A percentile compares a stretch with the other conserved stretches of the same genome.
Evolutionary conservation across 2,888 invertebrate species (phyloP).

Genomic region (Caprella mutica): DNA sequence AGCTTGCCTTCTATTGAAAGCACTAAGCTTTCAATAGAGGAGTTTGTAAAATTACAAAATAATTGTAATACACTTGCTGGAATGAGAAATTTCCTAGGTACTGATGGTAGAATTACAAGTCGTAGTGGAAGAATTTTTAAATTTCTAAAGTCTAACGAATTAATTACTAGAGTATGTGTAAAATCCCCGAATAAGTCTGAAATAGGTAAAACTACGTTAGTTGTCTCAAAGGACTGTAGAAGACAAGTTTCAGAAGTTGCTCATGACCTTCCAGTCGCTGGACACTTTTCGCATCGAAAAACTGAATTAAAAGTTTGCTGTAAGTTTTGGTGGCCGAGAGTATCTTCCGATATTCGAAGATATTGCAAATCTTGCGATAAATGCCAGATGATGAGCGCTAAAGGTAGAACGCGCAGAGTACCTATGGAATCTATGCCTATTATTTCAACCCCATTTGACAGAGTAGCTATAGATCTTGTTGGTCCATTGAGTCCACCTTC

Average conservation of each 20-base stretch:
- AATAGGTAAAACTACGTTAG: not conserved
- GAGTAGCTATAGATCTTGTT: constrained; percentile 9
- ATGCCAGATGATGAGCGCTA: not conserved
- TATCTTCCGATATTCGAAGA: not conserved
- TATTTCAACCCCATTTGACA: not conserved
- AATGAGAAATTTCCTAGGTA: not conserved
- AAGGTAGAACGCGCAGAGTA: not conserved
- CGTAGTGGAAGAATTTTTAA: not conserved
- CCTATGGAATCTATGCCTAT: not conserved
- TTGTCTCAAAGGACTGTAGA: not conserved
- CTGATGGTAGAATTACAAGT: not conserved
- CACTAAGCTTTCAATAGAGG: not conserved
- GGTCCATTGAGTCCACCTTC: constrained; percentile 7
- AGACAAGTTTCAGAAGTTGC: not conserved
- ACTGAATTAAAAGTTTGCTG: not conserved
- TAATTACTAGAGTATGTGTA: not conserved
- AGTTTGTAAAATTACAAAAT: not conserved
- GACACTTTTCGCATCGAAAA: constrained; percentile 12
- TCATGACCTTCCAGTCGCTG: not conserved
- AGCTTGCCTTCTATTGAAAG: not conserved
- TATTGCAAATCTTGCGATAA: constrained; percentile 4
- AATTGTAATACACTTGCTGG: not conserved
- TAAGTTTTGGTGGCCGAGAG: constrained; percentile 14
- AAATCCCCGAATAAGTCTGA: not conserved
- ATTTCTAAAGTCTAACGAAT: not conserved